Evolutionary conservation across 2,797 vertebrate species (phyloP).

Genomic region (Spondyliosoma cantharus): DNA sequence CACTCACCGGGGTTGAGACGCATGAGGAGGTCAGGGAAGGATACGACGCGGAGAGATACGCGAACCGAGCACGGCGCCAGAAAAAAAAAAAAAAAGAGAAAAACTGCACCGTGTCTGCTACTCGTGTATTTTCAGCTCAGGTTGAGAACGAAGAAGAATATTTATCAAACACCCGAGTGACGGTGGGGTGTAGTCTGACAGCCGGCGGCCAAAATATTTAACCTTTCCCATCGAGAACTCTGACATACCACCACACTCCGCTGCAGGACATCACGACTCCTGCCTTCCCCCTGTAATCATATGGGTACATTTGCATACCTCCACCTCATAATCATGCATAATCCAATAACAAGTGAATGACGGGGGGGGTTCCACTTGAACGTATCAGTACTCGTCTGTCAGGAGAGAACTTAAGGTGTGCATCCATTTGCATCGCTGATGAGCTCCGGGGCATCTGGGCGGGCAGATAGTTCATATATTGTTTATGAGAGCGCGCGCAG

Average conservation of each 20-base stretch:
- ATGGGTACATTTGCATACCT: constrained; percentile 63
- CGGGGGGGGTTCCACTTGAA: constrained; percentile 26
- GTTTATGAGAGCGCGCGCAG: constrained; percentile 44
- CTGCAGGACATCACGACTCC: constrained; percentile 46
- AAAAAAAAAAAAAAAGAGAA: neutral
- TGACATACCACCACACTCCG: neutral
- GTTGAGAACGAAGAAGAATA: neutral
- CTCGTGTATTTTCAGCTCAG: constrained; percentile 20
- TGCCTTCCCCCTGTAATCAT: constrained; percentile 48
- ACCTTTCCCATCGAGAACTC: constrained; percentile 28
- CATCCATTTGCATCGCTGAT: constrained; percentile 70
- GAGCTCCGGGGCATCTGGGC: constrained; percentile 48
- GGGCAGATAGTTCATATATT: constrained; percentile 53
- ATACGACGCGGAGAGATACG: constrained; percentile 14
- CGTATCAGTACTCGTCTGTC: constrained; percentile 39
- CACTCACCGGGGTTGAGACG: constrained; percentile 59
- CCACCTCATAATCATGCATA: constrained; percentile 51
- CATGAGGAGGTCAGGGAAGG: constrained; percentile 50
- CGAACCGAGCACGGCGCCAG: neutral
- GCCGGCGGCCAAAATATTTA: constrained; percentile 18
- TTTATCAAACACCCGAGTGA: constrained; percentile 12
- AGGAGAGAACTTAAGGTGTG: constrained; percentile 52
- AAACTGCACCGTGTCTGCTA: neutral
- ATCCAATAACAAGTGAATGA: constrained; percentile 66
- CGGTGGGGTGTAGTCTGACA: constrained; percentile 11